Conservation (phyloP, 2,797 vertebrate genomes). For the Siniperca obscura region DNA sequence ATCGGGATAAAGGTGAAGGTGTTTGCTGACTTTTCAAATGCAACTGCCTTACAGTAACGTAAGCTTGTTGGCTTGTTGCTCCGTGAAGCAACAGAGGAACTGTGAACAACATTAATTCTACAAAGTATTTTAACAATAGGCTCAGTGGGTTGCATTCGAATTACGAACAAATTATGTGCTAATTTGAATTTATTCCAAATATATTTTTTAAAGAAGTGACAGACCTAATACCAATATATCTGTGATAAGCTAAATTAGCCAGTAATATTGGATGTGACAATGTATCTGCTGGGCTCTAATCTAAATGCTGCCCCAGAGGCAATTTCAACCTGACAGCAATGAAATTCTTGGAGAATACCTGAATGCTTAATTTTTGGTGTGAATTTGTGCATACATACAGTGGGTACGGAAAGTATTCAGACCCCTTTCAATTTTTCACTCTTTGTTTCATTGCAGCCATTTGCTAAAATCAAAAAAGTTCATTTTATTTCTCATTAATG, state of each 20-base stretch:
- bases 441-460: too few relatives aligned
- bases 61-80: slow-evolving; percentile 1
- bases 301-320: not conserved
- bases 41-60: not conserved
- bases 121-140: not conserved
- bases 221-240: not conserved
- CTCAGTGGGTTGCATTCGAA: not conserved
- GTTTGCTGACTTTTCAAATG: not conserved
- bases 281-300: not conserved
- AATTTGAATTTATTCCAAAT: not conserved
- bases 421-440: too few relatives aligned
- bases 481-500: too few relatives aligned
- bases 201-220: not conserved
- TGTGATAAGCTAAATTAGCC: not conserved
- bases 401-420: too few relatives aligned
- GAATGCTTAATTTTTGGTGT: not conserved
- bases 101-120: not conserved
- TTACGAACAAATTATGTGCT: not conserved
- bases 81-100: not conserved
- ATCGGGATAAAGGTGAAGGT: not conserved
- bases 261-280: not conserved
- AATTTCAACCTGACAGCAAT: not conserved
- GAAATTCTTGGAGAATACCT: not conserved
- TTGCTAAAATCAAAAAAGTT: too few relatives aligned
- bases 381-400: not conserved